phyloP scores from a whole-genome alignment of 2,797 vertebrate species.

The Loris lydekkerianus region DNA sequence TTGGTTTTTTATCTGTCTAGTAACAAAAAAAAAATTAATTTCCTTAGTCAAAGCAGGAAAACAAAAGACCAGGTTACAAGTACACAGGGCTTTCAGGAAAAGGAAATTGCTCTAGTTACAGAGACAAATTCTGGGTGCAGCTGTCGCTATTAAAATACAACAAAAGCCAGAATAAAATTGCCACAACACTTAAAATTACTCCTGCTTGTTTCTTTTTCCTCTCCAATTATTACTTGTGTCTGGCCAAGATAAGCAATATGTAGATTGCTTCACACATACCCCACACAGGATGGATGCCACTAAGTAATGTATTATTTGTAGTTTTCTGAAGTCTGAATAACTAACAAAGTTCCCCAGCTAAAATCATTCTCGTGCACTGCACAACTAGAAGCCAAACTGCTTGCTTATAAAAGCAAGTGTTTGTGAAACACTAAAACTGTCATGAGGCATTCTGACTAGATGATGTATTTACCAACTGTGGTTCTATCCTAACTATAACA shows the following conservation, averaged over 20 bases:
- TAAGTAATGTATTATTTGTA: slow-evolving; percentile 35
- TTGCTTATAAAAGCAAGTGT: slow-evolving; percentile 31
- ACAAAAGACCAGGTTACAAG: slow-evolving; percentile 44
- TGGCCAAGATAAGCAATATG: slow-evolving; percentile 72
- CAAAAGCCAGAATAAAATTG: slow-evolving; percentile 69
- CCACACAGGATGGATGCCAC: slow-evolving; percentile 25
- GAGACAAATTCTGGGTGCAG: slow-evolving; percentile 71
- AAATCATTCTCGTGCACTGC: background rate
- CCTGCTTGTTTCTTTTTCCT: slow-evolving; percentile 60
- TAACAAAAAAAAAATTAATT: slow-evolving; percentile 50
- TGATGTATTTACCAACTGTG: background rate
- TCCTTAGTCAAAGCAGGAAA: slow-evolving; percentile 61
- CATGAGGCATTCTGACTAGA: background rate
- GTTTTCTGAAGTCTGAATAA: slow-evolving; percentile 77
- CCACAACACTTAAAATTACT: slow-evolving; percentile 73
- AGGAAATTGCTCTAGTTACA: slow-evolving; percentile 31
- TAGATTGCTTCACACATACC: slow-evolving; percentile 68
- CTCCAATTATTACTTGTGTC: slow-evolving; percentile 68
- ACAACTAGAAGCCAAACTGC: slow-evolving; percentile 75
- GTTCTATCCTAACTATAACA: background rate
- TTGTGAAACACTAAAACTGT: background rate
- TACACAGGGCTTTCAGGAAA: slow-evolving; percentile 39
- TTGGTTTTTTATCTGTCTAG: slow-evolving; percentile 62
- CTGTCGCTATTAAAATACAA: slow-evolving; percentile 49
- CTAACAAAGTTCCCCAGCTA: slow-evolving; percentile 50